phyloP scores from a whole-genome alignment of 2,797 vertebrate genomes.

The Pseudochromis fuscus region DNA sequence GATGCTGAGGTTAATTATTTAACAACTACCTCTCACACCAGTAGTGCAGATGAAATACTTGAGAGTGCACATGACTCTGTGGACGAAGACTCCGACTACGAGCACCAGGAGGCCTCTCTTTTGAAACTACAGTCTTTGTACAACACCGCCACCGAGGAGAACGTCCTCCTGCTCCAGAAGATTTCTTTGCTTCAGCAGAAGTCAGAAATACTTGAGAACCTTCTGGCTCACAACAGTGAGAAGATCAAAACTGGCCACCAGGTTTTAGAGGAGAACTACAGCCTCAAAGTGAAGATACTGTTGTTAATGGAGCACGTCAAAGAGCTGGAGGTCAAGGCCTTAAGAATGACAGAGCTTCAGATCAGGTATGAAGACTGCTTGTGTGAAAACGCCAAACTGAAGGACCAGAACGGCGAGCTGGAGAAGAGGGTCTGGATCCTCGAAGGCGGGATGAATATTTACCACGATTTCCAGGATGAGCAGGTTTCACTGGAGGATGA shows the following conservation, averaged over 20 bases:
- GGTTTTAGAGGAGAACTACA: constrained; percentile 77
- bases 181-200: constrained; percentile 84
- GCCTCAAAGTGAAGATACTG: constrained; percentile 72
- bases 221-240: constrained; percentile 62
- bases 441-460: constrained; percentile 59
- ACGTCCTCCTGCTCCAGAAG: constrained; percentile 79
- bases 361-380: constrained; percentile 67
- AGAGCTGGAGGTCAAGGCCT: constrained; percentile 63
- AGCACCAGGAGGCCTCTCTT: constrained; percentile 35
- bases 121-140: constrained; percentile 51
- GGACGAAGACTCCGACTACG: constrained; percentile 39
- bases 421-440: constrained; percentile 74
- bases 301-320: constrained; percentile 70
- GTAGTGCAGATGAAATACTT: too few species aligned
- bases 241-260: constrained; percentile 69
- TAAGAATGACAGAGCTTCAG: constrained; percentile 55
- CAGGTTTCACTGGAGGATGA: constrained; percentile 70
- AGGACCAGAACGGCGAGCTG: constrained; percentile 65
- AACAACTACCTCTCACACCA: not conserved
- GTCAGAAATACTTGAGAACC: constrained; percentile 75
- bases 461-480: constrained; percentile 59
- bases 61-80: constrained; percentile 35
- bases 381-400: constrained; percentile 76
- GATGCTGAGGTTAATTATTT: constrained; percentile 38
- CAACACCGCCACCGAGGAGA: constrained; percentile 69